phyloP scores from a whole-genome alignment of 2,113 vertebrate species.

The Lathamus discolor region DNA sequence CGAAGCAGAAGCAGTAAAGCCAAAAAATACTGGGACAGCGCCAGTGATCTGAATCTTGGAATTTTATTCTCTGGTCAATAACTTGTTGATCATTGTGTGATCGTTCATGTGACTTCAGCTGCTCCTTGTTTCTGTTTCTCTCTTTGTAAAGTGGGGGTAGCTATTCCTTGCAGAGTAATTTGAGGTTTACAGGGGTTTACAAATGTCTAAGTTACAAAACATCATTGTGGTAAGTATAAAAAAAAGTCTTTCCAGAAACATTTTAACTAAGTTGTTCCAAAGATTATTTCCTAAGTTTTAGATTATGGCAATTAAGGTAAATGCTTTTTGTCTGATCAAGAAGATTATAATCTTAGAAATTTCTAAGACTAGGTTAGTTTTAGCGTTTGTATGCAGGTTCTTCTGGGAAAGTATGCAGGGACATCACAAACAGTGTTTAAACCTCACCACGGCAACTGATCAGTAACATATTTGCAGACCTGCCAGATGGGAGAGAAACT shows the following conservation, averaged over 20 bases:
- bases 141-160: neutral
- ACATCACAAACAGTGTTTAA: slow-evolving; percentile 54
- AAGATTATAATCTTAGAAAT: neutral
- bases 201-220: neutral
- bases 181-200: neutral
- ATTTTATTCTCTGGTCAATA: slow-evolving; percentile 11
- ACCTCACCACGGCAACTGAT: slow-evolving; percentile 58
- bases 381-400: slow-evolving; percentile 15
- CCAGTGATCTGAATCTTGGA: neutral
- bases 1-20: neutral
- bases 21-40: neutral
- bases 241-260: neutral
- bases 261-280: neutral
- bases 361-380: slow-evolving; percentile 45
- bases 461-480: slow-evolving; percentile 65
- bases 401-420: slow-evolving; percentile 7
- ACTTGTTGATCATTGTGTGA: neutral
- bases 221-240: neutral
- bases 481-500: slow-evolving; percentile 65
- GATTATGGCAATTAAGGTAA: neutral
- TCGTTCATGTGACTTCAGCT: neutral
- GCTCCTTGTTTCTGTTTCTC: neutral
- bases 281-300: neutral
- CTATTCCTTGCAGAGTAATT: neutral
- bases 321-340: neutral